Evolutionary conservation across 2,797 vertebrate species (phyloP), one percentile per base, ranked within the genome.

Genomic region (Sternotherus odoratus): DNA sequence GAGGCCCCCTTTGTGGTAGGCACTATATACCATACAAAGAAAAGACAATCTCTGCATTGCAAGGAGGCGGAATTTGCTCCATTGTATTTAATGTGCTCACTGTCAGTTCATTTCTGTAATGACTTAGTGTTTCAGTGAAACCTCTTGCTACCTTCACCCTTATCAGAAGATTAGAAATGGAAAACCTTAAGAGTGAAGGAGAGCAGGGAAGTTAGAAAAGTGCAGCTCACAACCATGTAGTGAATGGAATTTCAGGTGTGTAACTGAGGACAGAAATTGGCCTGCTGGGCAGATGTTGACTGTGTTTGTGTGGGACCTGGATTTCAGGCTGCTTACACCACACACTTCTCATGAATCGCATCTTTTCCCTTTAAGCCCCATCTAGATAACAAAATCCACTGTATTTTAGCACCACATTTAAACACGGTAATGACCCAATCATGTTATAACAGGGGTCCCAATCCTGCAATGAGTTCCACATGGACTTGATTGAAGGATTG

Each of bases 401-500:
- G 1, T 1, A 5, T 30, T 2, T 8, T 2, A 5, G 39, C 56
- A 39, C 50, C 0, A 1, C 28, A 63, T 43, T 33, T 86, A 74
- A 43, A 11, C 0, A 0, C 11, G 16, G 77, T 0, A 0, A 5
- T 17, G 33, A 33, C 8, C 43, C 43, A 51, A 12, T 5, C 82
- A 53, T 33, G 72, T 36, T 56, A 2, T 3, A 50, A 51, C 74
- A 24, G 30, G 66, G n/a, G 19, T 54, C 54, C 43, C 36, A 51
- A n/a, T 6, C 74, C 5, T 72, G 60, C 16, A 49, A 78, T 9
- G 77, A 13, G 43, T 33, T 26, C 49, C 74, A 11, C 13, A 0
- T 82, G 23, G 15, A 80, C 74, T 78, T 39, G 23, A 60, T 2
- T 5, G 43, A 36, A 0, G 0, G 46, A 8, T 2, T 1, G 0